Conservation (phyloP, 1,140 invertebrate species). For the Zelostemma sp. region DNA sequence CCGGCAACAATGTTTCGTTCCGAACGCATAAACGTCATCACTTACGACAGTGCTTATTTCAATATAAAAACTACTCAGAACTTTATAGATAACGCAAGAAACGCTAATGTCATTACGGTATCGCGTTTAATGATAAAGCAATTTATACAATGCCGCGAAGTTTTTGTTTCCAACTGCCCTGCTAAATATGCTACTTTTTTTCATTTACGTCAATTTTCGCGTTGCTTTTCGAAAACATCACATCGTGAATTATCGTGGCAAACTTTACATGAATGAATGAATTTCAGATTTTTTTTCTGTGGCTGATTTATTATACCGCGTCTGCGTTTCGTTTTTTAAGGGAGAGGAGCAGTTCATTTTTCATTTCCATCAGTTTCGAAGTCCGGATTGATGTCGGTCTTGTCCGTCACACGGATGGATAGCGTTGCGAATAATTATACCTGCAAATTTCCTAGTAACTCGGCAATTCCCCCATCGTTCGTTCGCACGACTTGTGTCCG, state of each 20-base stretch:
- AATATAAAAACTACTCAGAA: too few species aligned
- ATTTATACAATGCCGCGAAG: not conserved
- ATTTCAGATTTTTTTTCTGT: not conserved
- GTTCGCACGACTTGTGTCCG: slow-evolving; percentile 1
- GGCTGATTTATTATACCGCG: not conserved
- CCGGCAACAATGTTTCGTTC: too few species aligned
- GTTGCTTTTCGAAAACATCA: too few species aligned
- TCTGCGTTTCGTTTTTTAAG: not conserved
- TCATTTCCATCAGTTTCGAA: slow-evolving; percentile 34
- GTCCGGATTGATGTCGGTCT: slow-evolving; percentile 14
- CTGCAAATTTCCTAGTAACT: slow-evolving; percentile 10
- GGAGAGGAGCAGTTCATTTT: slow-evolving; percentile 23
- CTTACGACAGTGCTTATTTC: too few species aligned
- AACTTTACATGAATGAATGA: too few species aligned
- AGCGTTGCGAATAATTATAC: slow-evolving; percentile 28
- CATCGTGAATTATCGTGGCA: too few species aligned
- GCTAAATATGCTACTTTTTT: too few species aligned
- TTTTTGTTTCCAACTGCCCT: too few species aligned
- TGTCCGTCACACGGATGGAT: slow-evolving; percentile 28
- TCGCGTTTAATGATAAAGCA: not conserved
- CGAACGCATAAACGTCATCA: too few species aligned
- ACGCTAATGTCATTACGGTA: too few species aligned
- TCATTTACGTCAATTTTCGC: too few species aligned
- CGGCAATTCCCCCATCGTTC: not conserved
- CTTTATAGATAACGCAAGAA: too few species aligned